Evolutionary conservation across 1,140 invertebrate genomes (phyloP).

Genomic region (Andrena cerasifolii): DNA sequence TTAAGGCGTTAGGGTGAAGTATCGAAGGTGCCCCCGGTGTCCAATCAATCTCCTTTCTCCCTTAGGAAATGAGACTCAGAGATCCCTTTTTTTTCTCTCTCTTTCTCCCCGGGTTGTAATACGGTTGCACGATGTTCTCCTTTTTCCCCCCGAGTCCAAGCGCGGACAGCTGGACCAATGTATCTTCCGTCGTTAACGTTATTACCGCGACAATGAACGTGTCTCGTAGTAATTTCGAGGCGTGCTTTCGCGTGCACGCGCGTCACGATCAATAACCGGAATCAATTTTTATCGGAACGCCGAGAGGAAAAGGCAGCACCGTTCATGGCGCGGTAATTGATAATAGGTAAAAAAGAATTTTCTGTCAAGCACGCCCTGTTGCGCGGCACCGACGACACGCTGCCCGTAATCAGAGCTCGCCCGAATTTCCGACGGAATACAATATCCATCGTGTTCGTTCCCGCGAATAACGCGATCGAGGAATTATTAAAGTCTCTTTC

Average conservation of each 20-base stretch:
- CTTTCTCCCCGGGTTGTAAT: background rate
- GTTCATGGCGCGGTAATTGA: constrained; percentile 31
- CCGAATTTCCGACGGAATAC: constrained; percentile 26
- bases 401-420: background rate
- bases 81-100: background rate
- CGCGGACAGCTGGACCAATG: background rate
- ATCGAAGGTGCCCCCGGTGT: constrained; percentile 44
- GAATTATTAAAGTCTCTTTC: constrained; percentile 2
- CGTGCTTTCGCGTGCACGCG: no score
- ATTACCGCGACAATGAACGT: constrained; percentile 18
- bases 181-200: constrained; percentile 11
- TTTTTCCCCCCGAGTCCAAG: no score
- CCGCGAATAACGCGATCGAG: constrained; percentile 22
- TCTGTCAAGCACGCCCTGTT: constrained; percentile 14
- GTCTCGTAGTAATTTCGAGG: constrained; percentile 2
- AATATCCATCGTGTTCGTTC: constrained; percentile 17
- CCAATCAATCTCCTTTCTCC: constrained; percentile 51
- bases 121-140: background rate
- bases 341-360: constrained; percentile 31
- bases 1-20: constrained; percentile 48
- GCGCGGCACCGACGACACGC: background rate
- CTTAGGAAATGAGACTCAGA: constrained; percentile 60
- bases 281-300: constrained; percentile 25
- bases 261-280: background rate
- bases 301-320: constrained; percentile 13